Evolutionary conservation across 2,797 vertebrate species (phyloP).

Genomic region (Lophotriccus pileatus): DNA sequence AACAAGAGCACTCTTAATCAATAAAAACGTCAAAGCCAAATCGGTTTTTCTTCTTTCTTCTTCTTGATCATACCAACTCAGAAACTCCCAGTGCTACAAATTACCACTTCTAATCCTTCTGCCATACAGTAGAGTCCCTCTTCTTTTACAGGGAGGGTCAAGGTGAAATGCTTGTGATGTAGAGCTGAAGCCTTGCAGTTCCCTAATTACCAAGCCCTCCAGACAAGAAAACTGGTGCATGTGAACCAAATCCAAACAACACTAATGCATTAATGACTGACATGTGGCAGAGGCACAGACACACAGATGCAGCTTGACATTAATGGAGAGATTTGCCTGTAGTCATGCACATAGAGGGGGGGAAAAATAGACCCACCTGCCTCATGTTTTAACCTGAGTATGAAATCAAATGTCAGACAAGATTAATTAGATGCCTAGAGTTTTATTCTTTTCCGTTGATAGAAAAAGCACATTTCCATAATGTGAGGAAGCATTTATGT

Average conservation of each 20-base stretch:
- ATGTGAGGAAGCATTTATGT: constrained; percentile 75
- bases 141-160: constrained; percentile 33
- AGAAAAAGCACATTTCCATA: constrained; percentile 80
- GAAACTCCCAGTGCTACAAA: not conserved
- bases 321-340: constrained; percentile 94
- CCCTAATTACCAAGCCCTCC: constrained; percentile 41
- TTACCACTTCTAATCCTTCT: not conserved
- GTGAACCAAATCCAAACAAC: constrained; percentile 77
- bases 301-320: constrained; percentile 88
- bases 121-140: not conserved
- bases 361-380: constrained; percentile 72
- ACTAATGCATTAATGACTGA: constrained; percentile 92
- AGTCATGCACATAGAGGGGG: constrained; percentile 75
- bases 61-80: not conserved
- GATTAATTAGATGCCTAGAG: constrained; percentile 86
- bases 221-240: constrained; percentile 73
- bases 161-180: constrained; percentile 59
- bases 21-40: constrained; percentile 8
- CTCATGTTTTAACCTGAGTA: constrained; percentile 81
- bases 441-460: constrained; percentile 77
- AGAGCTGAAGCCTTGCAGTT: constrained; percentile 17
- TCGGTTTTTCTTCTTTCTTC: not conserved
- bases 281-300: constrained; percentile 79
- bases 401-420: constrained; percentile 89
- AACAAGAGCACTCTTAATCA: not conserved